A percentile compares a stretch with the other conserved stretches of the same genome.
These are phyloP conservation scores for Megalops atlanticus DNA, from an alignment of 2,113 vertebrate species.

Conservation along the genomic window DNA sequence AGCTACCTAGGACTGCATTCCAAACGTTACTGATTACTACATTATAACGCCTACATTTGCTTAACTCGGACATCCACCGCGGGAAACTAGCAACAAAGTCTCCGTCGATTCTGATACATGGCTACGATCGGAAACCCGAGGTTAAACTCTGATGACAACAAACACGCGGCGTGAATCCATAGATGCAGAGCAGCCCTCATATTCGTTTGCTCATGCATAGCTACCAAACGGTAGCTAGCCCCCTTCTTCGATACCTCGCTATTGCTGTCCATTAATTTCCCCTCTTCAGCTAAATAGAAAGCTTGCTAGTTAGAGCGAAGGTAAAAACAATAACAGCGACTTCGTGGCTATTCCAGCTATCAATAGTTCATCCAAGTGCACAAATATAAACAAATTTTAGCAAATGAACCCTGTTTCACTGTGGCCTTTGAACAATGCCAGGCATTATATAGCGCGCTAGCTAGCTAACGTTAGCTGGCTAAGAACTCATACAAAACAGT, in stretches of 20 bases:
- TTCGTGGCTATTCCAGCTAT: not conserved
- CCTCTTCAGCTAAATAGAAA: not conserved
- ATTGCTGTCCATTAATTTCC: not conserved
- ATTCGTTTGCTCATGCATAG: not conserved
- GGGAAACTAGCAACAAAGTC: not conserved
- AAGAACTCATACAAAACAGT: not conserved
- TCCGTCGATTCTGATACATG: not conserved
- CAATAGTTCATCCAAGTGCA: not conserved
- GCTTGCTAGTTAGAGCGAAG: not conserved
- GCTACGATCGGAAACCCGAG: not conserved
- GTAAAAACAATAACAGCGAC: not conserved
- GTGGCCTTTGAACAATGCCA: slow-evolving; percentile 10
- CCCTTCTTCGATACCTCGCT: too few species aligned
- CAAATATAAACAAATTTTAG: not conserved
- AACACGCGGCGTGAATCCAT: not conserved
- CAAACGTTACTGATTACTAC: too few species aligned
- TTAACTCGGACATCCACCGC: too few species aligned
- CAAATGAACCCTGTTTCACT: not conserved
- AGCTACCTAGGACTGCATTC: too few species aligned
- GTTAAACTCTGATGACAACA: not conserved
- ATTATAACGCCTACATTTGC: too few species aligned
- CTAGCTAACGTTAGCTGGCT: not conserved
- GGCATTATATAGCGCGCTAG: not conserved
- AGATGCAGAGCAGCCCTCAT: not conserved
- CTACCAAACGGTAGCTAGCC: not conserved